These are phyloP conservation scores for Acrocephalus scirpaceus DNA, from an alignment of 2,797 vertebrate genomes.

Conservation along the genomic window DNA sequence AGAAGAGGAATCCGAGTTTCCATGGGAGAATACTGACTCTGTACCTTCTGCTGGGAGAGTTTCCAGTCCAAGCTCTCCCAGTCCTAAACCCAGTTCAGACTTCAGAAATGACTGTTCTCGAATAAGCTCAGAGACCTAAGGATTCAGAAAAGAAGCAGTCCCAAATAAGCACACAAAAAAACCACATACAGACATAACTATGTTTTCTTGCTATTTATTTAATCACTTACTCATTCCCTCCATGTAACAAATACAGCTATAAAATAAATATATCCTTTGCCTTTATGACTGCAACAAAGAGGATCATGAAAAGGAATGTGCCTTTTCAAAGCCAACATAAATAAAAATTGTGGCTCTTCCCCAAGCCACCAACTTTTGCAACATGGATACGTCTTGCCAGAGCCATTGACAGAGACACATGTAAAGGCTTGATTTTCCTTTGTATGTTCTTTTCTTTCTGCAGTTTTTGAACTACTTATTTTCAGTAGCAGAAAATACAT, in stretches of 20 bases:
- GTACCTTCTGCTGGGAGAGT: slow-evolving; percentile 73
- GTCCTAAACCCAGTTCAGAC: slow-evolving; percentile 85
- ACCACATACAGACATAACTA: neutral
- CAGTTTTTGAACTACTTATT: neutral
- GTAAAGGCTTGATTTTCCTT: neutral
- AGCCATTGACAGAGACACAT: neutral
- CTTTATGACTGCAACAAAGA: slow-evolving; percentile 43
- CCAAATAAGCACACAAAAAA: neutral
- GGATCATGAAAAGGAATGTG: slow-evolving; percentile 31
- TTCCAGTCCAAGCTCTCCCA: slow-evolving; percentile 77
- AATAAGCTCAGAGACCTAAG: slow-evolving; percentile 90
- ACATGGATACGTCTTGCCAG: neutral
- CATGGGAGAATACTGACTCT: slow-evolving; percentile 77
- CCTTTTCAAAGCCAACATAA: slow-evolving; percentile 43
- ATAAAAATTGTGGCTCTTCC: slow-evolving; percentile 26
- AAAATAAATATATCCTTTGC: slow-evolving; percentile 37
- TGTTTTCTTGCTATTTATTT: slow-evolving; percentile 30
- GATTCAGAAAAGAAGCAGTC: slow-evolving; percentile 39
- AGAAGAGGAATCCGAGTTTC: slow-evolving; percentile 81
- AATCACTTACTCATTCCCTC: slow-evolving; percentile 42
- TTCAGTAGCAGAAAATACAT: neutral
- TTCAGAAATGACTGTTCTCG: slow-evolving; percentile 91
- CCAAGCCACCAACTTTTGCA: slow-evolving; percentile 47
- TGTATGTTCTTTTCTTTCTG: neutral
- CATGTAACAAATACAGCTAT: slow-evolving; percentile 26